phyloP scores from a whole-genome alignment of 2,888 invertebrate species.

The Cecidostiba fungosa region DNA sequence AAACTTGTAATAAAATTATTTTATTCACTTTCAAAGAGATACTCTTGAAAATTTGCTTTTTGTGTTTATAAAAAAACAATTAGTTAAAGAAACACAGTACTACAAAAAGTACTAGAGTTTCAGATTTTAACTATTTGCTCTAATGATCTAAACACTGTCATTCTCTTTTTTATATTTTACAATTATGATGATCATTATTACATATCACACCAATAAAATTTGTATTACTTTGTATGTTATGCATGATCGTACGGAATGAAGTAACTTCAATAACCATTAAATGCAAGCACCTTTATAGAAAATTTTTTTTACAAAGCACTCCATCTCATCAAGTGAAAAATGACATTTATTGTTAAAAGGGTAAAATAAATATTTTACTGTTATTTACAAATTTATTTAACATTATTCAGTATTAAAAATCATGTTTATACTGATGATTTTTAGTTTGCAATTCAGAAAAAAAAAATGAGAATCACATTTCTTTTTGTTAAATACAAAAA shows the following conservation, averaged over 20 bases:
- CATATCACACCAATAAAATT: slow-evolving; percentile 64
- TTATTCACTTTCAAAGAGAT: slow-evolving; percentile 27
- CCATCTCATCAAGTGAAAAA: slow-evolving; percentile 25
- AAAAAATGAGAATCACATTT: slow-evolving; percentile 37
- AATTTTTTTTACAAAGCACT: slow-evolving; percentile 39
- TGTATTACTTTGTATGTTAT: slow-evolving; percentile 59
- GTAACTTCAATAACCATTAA: slow-evolving; percentile 43
- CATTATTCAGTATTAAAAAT: slow-evolving; percentile 53
- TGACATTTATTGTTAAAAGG: slow-evolving; percentile 26
- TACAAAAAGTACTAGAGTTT: slow-evolving; percentile 56
- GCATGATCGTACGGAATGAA: slow-evolving; percentile 63
- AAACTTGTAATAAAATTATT: slow-evolving; percentile 39
- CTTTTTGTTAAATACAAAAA: slow-evolving; percentile 45
- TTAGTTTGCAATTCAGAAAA: slow-evolving; percentile 22
- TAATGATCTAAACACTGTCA: slow-evolving; percentile 52
- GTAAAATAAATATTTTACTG: slow-evolving; percentile 52
- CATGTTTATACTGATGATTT: slow-evolving; percentile 42
- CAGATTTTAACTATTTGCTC: slow-evolving; percentile 51
- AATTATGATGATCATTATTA: slow-evolving; percentile 61
- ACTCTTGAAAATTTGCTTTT: slow-evolving; percentile 26
- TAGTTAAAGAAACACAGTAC: slow-evolving; percentile 44
- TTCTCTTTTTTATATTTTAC: slow-evolving; percentile 48
- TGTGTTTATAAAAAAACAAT: slow-evolving; percentile 20
- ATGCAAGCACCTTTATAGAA: slow-evolving; percentile 62
- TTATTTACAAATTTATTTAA: slow-evolving; percentile 58